These are phyloP conservation scores for Machimus atricapillus DNA, from an alignment of 2,888 invertebrate species.

Conservation along the genomic window DNA sequence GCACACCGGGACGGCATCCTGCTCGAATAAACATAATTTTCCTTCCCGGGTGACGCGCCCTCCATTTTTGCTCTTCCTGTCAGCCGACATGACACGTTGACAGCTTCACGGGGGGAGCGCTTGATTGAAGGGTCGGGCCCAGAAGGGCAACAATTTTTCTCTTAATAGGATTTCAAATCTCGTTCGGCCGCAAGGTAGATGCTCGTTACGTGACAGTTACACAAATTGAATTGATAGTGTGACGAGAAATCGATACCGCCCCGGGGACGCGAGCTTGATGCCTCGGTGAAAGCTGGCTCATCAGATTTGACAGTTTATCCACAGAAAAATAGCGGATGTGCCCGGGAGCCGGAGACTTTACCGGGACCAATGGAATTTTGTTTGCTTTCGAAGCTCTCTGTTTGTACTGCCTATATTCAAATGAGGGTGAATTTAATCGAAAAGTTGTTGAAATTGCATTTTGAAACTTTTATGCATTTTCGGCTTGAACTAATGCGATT, in stretches of 20 bases:
- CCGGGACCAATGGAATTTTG: not conserved
- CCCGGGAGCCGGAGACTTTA: not conserved
- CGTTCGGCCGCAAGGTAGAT: slow-evolving; percentile 44
- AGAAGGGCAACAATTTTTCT: slow-evolving; percentile 43
- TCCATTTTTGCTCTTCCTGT: slow-evolving; percentile 6
- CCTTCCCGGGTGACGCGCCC: not conserved
- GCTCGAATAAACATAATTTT: slow-evolving; percentile 34
- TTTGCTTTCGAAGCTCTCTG: not conserved
- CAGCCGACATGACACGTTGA: slow-evolving; percentile 43
- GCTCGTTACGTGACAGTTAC: slow-evolving; percentile 48
- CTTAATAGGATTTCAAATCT: slow-evolving; percentile 46
- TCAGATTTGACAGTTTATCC: slow-evolving; percentile 41
- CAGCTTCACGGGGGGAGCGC: slow-evolving; percentile 19
- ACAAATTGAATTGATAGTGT: slow-evolving; percentile 48
- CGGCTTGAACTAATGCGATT: not conserved
- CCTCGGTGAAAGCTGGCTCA: slow-evolving; percentile 41
- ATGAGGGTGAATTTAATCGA: not conserved
- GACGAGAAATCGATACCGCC: slow-evolving; percentile 46
- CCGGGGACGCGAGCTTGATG: slow-evolving; percentile 35
- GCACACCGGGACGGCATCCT: not conserved
- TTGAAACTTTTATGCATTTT: not conserved
- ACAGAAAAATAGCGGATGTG: not conserved
- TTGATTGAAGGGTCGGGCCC: slow-evolving; percentile 43
- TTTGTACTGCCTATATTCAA: not conserved
- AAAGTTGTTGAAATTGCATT: not conserved